Conservation (phyloP, 2,113 vertebrate genomes). For the Siniperca knerii region DNA sequence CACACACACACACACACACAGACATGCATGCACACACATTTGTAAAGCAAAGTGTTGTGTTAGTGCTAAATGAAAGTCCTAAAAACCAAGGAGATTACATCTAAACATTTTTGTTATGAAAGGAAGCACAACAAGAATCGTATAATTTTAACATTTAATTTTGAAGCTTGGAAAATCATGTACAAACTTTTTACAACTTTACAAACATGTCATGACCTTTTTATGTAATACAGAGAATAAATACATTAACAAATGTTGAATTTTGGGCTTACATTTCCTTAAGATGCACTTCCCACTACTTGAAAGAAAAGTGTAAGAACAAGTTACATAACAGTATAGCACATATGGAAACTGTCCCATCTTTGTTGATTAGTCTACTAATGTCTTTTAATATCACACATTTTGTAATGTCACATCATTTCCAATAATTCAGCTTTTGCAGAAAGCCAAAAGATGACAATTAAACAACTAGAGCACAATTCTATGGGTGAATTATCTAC, state of each 20-base stretch:
- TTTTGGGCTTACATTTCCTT: constrained; percentile 35
- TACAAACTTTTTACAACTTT: constrained; percentile 43
- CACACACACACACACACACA: constrained; percentile 11
- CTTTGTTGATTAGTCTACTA: neutral
- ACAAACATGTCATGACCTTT: constrained; percentile 29
- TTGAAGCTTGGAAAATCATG: constrained; percentile 24
- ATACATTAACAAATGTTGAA: constrained; percentile 48
- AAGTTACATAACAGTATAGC: neutral
- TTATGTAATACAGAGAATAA: constrained; percentile 57
- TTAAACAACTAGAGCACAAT: neutral
- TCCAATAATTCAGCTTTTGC: constrained; percentile 12
- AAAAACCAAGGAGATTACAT: neutral
- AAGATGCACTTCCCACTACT: neutral
- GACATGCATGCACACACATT: neutral
- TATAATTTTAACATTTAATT: constrained; percentile 58
- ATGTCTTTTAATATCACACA: neutral
- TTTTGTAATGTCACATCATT: neutral
- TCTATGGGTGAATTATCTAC: neutral
- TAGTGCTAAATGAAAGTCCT: neutral
- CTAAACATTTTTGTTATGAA: constrained; percentile 3
- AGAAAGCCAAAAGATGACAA: neutral
- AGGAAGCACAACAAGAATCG: neutral
- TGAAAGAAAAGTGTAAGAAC: constrained; percentile 8
- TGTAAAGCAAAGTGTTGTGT: constrained; percentile 5
- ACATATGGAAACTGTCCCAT: neutral